These are phyloP conservation scores for Penaeus vannamei DNA, from an alignment of 1,140 invertebrate species.

Conservation along the genomic window DNA sequence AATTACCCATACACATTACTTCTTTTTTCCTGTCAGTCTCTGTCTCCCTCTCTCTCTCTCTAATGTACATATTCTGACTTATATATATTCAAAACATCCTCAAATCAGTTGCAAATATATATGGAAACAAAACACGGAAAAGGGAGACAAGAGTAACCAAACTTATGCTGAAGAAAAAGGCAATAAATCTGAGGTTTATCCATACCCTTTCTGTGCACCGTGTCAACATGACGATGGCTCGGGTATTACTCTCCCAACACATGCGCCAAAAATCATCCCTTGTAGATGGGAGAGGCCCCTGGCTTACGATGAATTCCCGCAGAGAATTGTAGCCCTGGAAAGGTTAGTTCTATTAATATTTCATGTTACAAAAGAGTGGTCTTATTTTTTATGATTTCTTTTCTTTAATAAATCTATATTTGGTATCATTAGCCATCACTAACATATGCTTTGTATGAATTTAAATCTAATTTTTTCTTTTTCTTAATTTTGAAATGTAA, in stretches of 20 bases:
- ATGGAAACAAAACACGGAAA: conserved; percentile 85
- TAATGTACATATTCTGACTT: too few species aligned
- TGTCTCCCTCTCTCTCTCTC: too few species aligned
- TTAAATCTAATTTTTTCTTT: too few species aligned
- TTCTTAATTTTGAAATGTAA: too few species aligned
- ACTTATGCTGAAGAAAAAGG: too few species aligned
- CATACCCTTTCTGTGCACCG: conserved; percentile 87
- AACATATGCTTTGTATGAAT: too few species aligned
- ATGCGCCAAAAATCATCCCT: conserved; percentile 99
- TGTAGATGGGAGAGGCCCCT: conserved; percentile 96
- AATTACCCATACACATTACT: too few species aligned
- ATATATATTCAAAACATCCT: conserved; percentile 86
- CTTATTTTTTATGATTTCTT: too few species aligned
- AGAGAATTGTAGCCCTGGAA: conserved; percentile 87
- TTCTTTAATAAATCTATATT: too few species aligned
- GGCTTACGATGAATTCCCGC: conserved; percentile 95
- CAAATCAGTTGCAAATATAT: conserved; percentile 98
- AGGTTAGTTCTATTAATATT: background rate
- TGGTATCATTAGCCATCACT: too few species aligned
- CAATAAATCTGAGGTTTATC: background rate
- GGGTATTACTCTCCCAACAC: conserved; percentile 96
- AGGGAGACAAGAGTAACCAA: background rate
- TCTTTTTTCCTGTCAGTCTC: too few species aligned
- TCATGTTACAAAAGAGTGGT: too few species aligned
- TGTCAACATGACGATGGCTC: conserved; percentile 98